Percentiles rank a stretch among this genome's conserved stretches.
phyloP scores from a whole-genome alignment of 1,140 invertebrate species.

The Platyscapa corneri region DNA sequence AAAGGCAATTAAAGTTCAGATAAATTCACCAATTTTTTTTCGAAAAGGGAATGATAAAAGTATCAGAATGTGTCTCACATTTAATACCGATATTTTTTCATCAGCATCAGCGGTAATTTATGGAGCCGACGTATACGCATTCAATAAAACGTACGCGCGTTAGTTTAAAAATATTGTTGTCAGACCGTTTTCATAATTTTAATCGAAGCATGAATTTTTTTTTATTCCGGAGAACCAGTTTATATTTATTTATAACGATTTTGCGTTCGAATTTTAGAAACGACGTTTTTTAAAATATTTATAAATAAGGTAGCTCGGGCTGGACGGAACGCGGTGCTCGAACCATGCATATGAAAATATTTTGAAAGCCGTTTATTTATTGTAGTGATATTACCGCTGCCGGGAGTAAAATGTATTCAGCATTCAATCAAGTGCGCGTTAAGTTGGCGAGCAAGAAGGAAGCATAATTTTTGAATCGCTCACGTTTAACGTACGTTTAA shows the following conservation, averaged over 20 bases:
- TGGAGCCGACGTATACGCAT: too few species aligned
- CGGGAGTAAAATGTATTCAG: neutral
- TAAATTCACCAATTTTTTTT: neutral
- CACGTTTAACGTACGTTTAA: neutral
- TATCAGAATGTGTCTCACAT: neutral
- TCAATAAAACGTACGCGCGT: too few species aligned
- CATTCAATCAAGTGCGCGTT: neutral
- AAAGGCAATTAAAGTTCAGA: too few species aligned
- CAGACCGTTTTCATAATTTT: neutral
- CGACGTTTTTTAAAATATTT: neutral
- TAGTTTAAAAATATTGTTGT: too few species aligned
- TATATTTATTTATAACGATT: neutral
- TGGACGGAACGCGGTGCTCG: too few species aligned
- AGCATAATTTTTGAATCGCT: neutral
- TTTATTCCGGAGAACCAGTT: neutral
- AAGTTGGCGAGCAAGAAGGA: neutral
- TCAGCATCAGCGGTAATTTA: too few species aligned
- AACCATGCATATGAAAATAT: too few species aligned
- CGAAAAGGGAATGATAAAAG: neutral
- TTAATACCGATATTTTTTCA: neutral
- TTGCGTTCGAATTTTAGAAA: neutral
- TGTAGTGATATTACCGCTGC: too few species aligned
- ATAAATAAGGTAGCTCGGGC: too few species aligned
- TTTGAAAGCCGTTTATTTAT: too few species aligned
- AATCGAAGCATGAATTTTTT: neutral